Conservation (phyloP, 2,113 vertebrate genomes). For the Cyprinodon brontotheroides region DNA sequence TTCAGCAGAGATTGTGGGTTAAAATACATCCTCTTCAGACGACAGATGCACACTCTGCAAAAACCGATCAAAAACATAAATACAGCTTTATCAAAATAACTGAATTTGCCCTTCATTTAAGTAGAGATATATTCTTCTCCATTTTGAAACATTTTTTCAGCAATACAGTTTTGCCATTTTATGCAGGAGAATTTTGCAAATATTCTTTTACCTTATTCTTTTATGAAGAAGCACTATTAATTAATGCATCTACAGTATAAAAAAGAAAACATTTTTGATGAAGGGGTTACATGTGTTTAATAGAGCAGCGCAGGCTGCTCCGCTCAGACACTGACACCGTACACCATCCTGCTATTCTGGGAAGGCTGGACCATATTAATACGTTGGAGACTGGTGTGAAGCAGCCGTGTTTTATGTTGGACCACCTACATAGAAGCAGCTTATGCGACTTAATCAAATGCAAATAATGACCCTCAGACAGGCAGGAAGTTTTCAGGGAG, state of each 20-base stretch:
- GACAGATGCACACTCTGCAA: too few species aligned
- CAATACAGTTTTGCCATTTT: background rate
- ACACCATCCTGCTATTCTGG: too few species aligned
- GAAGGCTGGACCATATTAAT: too few species aligned
- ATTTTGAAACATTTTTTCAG: too few species aligned
- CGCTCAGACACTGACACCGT: too few species aligned
- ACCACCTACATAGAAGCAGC: slow-evolving; percentile 12
- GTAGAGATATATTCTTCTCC: too few species aligned
- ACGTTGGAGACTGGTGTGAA: background rate
- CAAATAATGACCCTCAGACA: background rate
- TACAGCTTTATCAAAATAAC: too few species aligned
- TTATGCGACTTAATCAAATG: background rate
- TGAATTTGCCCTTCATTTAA: too few species aligned
- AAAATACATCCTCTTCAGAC: background rate
- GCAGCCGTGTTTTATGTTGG: slow-evolving; percentile 11
- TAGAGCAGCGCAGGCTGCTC: too few species aligned
- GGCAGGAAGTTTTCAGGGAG: background rate
- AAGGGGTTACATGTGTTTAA: too few species aligned
- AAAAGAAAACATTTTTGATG: background rate
- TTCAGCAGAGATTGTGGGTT: background rate
- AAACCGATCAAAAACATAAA: too few species aligned
- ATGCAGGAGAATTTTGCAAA: background rate
- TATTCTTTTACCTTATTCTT: background rate
- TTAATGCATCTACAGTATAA: background rate
- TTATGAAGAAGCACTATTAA: background rate